Conservation (phyloP, 2,113 vertebrate species). For the Acanthisitta chloris region DNA sequence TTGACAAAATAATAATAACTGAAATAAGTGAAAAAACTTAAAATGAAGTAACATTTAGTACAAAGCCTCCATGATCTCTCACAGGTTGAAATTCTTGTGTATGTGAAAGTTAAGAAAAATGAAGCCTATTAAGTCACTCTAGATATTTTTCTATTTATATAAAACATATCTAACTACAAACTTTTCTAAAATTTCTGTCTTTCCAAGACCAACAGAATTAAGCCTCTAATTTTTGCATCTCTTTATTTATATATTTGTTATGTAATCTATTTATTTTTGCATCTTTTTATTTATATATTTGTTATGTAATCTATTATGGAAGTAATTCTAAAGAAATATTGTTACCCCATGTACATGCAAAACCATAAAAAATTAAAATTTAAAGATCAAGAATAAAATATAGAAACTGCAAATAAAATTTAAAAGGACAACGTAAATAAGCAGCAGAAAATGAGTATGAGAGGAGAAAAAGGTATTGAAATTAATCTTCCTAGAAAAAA, state of each 20-base stretch:
- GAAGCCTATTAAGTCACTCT: background rate
- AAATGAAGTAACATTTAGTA: background rate
- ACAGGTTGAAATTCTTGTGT: background rate
- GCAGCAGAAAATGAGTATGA: background rate
- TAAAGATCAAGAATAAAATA: background rate
- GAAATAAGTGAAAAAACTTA: background rate
- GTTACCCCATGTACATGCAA: background rate
- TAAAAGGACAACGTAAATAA: background rate
- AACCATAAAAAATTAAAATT: background rate
- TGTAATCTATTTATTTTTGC: background rate
- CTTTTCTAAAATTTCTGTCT: background rate
- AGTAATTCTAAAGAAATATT: background rate
- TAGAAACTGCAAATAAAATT: background rate
- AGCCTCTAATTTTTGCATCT: fast-evolving
- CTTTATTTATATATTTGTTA: background rate
- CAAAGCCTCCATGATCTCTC: background rate
- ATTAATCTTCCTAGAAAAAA: background rate
- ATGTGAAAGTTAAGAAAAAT: background rate
- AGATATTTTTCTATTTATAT: background rate
- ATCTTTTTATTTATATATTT: background rate
- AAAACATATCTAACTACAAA: background rate
- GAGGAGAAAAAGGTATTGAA: background rate
- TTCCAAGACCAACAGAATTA: background rate
- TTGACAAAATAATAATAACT: background rate
- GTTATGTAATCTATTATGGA: background rate